Evolutionary conservation across 2,113 vertebrate species (phyloP), one percentile per base, ranked within the genome.

Genomic region (Ptyas mucosa): DNA sequence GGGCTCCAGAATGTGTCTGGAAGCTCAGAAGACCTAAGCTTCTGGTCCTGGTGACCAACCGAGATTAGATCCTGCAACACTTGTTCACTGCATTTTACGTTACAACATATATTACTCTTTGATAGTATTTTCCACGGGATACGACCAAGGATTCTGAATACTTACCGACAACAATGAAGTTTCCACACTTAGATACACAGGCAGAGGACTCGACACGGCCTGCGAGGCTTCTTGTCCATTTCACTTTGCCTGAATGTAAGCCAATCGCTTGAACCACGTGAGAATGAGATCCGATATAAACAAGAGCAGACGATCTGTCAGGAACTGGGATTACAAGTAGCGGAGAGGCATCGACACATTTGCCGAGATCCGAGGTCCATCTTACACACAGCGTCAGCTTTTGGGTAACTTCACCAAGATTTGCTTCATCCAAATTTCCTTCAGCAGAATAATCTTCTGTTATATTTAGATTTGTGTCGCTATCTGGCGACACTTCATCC

Each of bases 301-400:
- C 98, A 0, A 97, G 97, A 10, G 96, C 93, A 53, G 96, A 90
- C 2, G 53, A 29, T 55, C 52, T 89, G 46, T 91, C 94, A 0
- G 11, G 58, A 92, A 58, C 34, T 52, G 95, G 54, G 51, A 98
- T 29, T 26, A 99, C 14, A 87, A 99, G 55, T 86, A 99, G 96
- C 0, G 99, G 99, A 0, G 99, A 99, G 4, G 99, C 99, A 49
- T 99, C 99, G 52, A 99, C 99, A 94, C 99, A 99, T 93, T 98
- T 98, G 88, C 98, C 98, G 0, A 98, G 99, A 95, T 99, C 98
- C 26, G 98, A 98, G 55, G 96, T 98, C 99, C 99, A 99, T 86
- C 97, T 97, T 94, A 98, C 0, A 0, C n/a, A 6, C 6, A 99
- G 94, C 5, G 88, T 89, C 94, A 98, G 49, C 5, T 93, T 91